phyloP scores from a whole-genome alignment of 2,113 vertebrate species.

The Boulengerochromis microlepis region DNA sequence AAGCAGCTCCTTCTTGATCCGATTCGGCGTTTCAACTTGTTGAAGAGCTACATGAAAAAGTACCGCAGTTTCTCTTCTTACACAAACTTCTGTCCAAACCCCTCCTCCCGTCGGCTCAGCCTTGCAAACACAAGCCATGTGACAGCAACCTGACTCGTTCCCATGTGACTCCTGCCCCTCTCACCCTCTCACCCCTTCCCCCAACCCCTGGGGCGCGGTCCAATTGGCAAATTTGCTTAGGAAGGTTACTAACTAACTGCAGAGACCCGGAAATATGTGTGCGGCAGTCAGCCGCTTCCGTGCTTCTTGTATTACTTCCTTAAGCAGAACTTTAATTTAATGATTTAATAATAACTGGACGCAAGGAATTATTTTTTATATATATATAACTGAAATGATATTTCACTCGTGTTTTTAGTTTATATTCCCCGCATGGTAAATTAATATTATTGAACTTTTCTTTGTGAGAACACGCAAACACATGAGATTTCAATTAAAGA shows the following conservation, averaged over 20 bases:
- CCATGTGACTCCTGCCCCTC: slow-evolving; percentile 60
- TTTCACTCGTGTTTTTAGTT: background rate
- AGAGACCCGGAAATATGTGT: background rate
- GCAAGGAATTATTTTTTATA: background rate
- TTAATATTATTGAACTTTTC: background rate
- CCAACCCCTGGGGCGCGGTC: background rate
- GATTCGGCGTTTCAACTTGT: slow-evolving; percentile 9
- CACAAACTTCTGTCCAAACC: slow-evolving; percentile 26
- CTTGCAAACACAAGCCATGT: slow-evolving; percentile 70
- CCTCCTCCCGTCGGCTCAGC: slow-evolving; percentile 19
- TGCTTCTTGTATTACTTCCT: background rate
- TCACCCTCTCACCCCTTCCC: background rate
- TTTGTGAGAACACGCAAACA: background rate
- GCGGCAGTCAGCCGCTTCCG: background rate
- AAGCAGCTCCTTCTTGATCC: background rate
- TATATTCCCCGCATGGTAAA: background rate
- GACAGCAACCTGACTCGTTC: slow-evolving; percentile 65
- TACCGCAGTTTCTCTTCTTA: background rate
- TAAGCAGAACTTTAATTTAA: background rate
- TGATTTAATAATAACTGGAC: background rate
- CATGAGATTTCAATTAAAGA: background rate
- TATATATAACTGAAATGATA: background rate
- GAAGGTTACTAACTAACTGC: background rate
- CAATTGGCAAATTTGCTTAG: background rate
- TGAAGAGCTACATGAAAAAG: slow-evolving; percentile 15